Evolutionary conservation across 2,113 vertebrate species (phyloP), one percentile per base, ranked within the genome.

Genomic region (Phyllostomus hastatus): DNA sequence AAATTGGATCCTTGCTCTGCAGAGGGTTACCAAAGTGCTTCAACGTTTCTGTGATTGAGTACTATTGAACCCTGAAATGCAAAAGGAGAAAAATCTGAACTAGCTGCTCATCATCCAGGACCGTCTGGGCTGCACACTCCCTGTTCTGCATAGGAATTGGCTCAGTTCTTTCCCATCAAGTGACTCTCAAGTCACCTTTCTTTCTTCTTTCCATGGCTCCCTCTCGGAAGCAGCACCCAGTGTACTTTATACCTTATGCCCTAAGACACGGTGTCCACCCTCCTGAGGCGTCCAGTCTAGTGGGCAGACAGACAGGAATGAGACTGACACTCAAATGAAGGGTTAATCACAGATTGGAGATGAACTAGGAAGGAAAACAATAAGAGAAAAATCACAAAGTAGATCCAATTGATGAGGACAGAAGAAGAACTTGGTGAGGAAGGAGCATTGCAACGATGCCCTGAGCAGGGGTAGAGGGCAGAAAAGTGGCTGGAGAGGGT

Each of bases 1-100:
- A 97, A 95, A 91, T 94, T 96, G 94, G 91, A 96, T 90, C 57
- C 88, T 94, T 76, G 72, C 66, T 97, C 83, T 93, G 64, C n/a
- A 33, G 69, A 97, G 64, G 46, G 59, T 97, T 91, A 61, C 50
- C 43, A 75, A 84, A 90, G 91, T 15, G 9, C 87, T 93, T 88
- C 70, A 64, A 0, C 2, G 3, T 94, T 72, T 86, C 87, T 46
- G 10, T 90, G 94, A 81, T 52, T 92, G 83, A 96, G 88, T 84
- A 73, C 69, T 89, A 73, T 69, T 91, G 93, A 64, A 54, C 89
- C 33, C 52, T 43, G 73, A 66, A 94, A 91, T 61, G 82, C 59
- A 90, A 52, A 73, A 57, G n/a, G 38, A 95, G 61, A 28, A 95
- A 76, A 61, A 75, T 69, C 48, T 59, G 46, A 90, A 22, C n/a